Base-by-base conservation (phyloP, 2,888 invertebrate genomes). In the Selenia dentaria region DNA sequence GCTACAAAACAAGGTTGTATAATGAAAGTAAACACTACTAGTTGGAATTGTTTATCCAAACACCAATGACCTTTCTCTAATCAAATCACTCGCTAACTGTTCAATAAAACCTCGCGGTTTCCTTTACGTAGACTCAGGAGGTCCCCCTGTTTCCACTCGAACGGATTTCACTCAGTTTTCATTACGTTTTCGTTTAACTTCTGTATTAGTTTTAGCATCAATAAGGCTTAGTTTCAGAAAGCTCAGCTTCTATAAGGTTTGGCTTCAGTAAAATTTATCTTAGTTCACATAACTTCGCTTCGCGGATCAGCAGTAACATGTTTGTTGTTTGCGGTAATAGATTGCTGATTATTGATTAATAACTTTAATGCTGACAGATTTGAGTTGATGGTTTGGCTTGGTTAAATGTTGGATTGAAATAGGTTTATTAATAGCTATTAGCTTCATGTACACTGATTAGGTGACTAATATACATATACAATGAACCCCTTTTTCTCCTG, bases 221-320 rank as follows among this genome's bases (percentile, higher is more conserved):
- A 22, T 8, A 22, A 6, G 22, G 8, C 22, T 22, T 22, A 22
- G 6, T 8, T 22, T 8, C 22, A 8, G 6, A 8, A 2, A 2
- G 8, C 22, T 22, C 8, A 22, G 22, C 8, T 22, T 22, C 22
- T 2, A 22, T 22, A 8, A 8, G 8, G 22, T 22, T 22, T 4
- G 8, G 22, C 22, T 22, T 6, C 51, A 49, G 37, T 54, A 53
- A 51, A 49, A 46, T 41, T 58, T 28, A 59, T 54, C 57, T 48
- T 45, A 24, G 13, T n/a, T n/a, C 63, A 63, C 59, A 59, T 59
- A 62, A 66, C 66, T 66, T 65, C 53, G 64, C 57, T 68, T 59
- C 35, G 64, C 62, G 67, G 66, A 68, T 56, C 50, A 51, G 52
- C 57, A 38, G 36, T 47, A 35, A 37, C 12, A 40, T 35, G 40